Evolutionary conservation across 2,113 vertebrate genomes (phyloP), one percentile per base, ranked within the genome.

Genomic region (Anolis carolinensis): DNA sequence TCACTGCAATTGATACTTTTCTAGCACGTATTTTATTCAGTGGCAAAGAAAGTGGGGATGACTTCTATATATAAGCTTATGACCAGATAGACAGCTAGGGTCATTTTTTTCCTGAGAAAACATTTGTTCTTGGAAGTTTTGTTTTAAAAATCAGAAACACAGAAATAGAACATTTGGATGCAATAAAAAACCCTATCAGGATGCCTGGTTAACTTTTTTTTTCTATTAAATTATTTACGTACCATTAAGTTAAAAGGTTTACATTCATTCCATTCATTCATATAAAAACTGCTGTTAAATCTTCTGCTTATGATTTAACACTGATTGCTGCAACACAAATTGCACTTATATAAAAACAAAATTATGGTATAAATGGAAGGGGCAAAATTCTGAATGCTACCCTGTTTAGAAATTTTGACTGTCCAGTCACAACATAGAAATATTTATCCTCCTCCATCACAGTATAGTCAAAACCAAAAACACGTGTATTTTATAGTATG

Each of bases 301-400:
- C 97, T 95, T 96, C 96, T 96, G 95, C 92, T 97, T 95, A 95
- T 96, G 96, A 99, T 98, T 97, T 97, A 97, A 97, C 97, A 97
- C 97, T 96, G 97, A 97, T 97, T 97, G 95, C 91, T 96, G 96
- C 91, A 97, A 97, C 94, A 95, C 94, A 95, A 97, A 98, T 97
- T 97, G 97, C 97, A 98, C 96, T 93, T 93, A 95, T 92, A 90
- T 86, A 59, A 55, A 85, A 81, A 96, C 95, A 96, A 96, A 95
- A 95, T 96, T 95, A 96, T 94, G 97, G 95, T 97, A 93, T 97
- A 94, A 95, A 95, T 96, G 95, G 95, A 97, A 97, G 97, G 79
- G 36, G 96, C 96, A 96, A 96, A 94, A 96, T 96, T 96, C 90
- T 95, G 94, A 96, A 97, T 97, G 95, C 97, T 98, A 99, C 98